These are phyloP conservation scores for Nyctereutes procyonoides DNA, from an alignment of 2,113 vertebrate species.

Conservation along the genomic window DNA sequence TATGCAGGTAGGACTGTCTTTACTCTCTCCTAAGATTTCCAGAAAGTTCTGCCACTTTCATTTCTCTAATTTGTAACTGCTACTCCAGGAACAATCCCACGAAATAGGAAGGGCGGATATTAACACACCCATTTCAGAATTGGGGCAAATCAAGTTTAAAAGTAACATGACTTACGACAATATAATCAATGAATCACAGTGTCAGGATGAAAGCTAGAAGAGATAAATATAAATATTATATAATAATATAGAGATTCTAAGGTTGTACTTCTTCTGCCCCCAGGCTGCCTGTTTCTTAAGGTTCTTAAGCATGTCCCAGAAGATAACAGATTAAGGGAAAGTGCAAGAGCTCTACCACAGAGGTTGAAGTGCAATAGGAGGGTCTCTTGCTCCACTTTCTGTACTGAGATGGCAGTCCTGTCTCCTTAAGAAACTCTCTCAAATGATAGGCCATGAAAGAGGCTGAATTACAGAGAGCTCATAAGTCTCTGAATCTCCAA, in stretches of 20 bases:
- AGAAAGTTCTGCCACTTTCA: not conserved
- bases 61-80: not conserved
- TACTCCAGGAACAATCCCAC: not conserved
- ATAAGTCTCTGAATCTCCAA: not conserved
- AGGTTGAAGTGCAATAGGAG: not conserved
- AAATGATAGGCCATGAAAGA: not conserved
- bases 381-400: too few species aligned
- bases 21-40: not conserved
- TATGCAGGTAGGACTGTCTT: too few species aligned
- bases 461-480: not conserved
- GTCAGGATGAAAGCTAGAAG: not conserved
- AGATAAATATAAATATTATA: too few species aligned
- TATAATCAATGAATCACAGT: not conserved
- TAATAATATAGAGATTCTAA: not conserved
- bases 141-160: not conserved
- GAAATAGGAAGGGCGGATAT: not conserved
- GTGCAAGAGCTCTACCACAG: not conserved
- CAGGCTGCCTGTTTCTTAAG: not conserved
- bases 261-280: not conserved
- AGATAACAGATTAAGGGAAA: not conserved
- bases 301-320: not conserved
- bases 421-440: not conserved
- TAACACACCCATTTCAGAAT: not conserved
- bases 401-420: not conserved
- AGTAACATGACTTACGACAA: not conserved